Base-by-base conservation (phyloP, 2,888 invertebrate genomes). In the Hypsopygia costalis region DNA sequence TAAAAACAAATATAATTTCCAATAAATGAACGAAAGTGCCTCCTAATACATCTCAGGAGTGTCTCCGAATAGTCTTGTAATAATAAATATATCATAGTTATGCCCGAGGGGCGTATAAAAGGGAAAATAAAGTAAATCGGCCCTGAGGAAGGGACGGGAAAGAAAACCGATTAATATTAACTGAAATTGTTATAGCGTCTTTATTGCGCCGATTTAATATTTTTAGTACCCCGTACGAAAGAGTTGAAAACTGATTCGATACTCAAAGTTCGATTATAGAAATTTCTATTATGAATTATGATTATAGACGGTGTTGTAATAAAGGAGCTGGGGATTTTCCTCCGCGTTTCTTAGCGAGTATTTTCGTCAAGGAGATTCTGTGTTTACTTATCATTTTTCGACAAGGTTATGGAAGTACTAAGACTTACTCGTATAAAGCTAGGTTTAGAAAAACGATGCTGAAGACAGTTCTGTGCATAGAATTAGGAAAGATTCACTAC, bases 111-210 rank as follows among this genome's bases (percentile, higher is more conserved):
- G 74, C 74, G 68, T 77, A 87, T 87, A 80, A 73, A 74, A 78
- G 79, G 81, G 82, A 81, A 85, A 83, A 87, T 85, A 86, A 85
- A 85, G 72, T 79, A 83, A 86, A 85, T 78, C 82, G 77, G 63
- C 63, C 58, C 60, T 58, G 61, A 67, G 77, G 82, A 83, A 82
- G 86, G 87, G 87, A 80, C 81, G 68, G 61, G 75, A 76, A 85
- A 87, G 87, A 85, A 87, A 85, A 88, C 69, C 87, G 85, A 87
- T 88, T 88, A 87, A 87, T 87, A 87, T 88, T 86, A 87, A 87
- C 86, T 85, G 81, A 81, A 81, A 86, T 79, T 75, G 83, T 86
- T 83, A 85, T 81, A 52, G 81, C 65, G 70, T 69, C 69, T 77
- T 78, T 79, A 82, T 77, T 69, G 71, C 64, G 54, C 47, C 69